A percentile compares a stretch with the other conserved stretches of the same genome.
phyloP scores from a whole-genome alignment of 2,113 vertebrate genomes.

The Pampusana beccarii region DNA sequence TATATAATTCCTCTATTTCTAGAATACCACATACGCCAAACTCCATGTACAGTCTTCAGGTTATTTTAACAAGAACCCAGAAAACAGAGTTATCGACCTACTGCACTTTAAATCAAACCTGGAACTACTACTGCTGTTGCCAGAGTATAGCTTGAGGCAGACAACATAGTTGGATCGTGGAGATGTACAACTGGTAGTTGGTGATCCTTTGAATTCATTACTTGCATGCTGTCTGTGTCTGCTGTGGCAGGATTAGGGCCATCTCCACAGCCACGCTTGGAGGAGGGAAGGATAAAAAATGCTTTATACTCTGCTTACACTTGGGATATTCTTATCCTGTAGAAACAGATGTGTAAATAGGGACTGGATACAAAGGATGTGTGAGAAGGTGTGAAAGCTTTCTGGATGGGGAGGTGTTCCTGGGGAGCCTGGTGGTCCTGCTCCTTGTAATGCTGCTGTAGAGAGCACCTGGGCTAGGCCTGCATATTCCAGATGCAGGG shows the following conservation, averaged over 20 bases:
- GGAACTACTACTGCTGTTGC: neutral
- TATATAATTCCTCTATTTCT: neutral
- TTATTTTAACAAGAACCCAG: neutral
- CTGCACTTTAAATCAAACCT: neutral
- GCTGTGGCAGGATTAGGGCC: neutral
- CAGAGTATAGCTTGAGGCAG: neutral
- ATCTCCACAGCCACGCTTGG: neutral
- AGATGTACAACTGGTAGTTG: neutral
- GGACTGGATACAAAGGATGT: neutral
- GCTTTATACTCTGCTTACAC: neutral
- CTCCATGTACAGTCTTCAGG: neutral
- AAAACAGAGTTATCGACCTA: neutral
- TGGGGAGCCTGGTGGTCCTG: neutral
- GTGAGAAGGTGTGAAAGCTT: neutral
- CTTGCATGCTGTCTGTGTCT: neutral
- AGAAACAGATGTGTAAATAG: neutral
- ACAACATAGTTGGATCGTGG: neutral
- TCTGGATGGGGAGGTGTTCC: fast-evolving
- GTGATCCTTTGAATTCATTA: neutral
- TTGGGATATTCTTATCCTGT: neutral
- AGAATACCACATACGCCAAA: neutral
- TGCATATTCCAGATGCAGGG: fast-evolving
- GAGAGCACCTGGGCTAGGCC: neutral
- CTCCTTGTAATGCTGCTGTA: neutral
- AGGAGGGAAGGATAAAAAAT: neutral